Base-by-base conservation (phyloP, 2,888 invertebrate species). In the Heterodera filipjevi region DNA sequence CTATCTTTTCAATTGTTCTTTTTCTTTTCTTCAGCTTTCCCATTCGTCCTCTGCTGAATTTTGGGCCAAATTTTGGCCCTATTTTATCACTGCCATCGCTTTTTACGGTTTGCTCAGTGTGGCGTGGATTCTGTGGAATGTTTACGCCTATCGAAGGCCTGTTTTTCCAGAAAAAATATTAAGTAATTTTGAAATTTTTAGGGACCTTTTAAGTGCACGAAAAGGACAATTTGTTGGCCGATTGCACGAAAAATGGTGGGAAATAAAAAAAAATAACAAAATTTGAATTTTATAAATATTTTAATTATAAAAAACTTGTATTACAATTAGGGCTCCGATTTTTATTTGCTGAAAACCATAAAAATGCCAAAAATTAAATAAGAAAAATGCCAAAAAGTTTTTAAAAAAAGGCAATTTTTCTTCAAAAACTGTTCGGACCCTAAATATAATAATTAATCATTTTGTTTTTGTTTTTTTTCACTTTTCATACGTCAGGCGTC, bases 101-200 rank as follows among this genome's bases (percentile, higher is more conserved):
- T 46, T 78, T 49, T 78, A 78, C 39, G 33, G 49, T 6, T 30
- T 78, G n/a, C 71, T 78, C 44, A 33, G 46, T 33, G 53, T 77
- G 44, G 44, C 35, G 30, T 78, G 78, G 78, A 59, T 78, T 39
- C 16, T 78, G 30, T 78, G 74, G 77, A 78, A 77, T 74, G 39
- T 78, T 44, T 68, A 77, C 53, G 44, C 66, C 3, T 78, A 78
- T 68, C 39, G 68, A 59, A 66, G 44, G 78, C 64, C 10, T 12
- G 39, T 32, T 39, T 64, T 32, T 30, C 22, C 12, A 14, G 30
- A 14, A 53, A 44, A 22, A 46, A 44, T 64, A 49, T 16, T 16
- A 39, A 12, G 12, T 39, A 39, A n/a, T 33, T 49, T 22, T 22
- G 16, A 19, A 10, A 30, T 44, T 75, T 74, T 75, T 27, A 75